Conservation (phyloP, 2,888 invertebrate species). For the Mimas tiliae region DNA sequence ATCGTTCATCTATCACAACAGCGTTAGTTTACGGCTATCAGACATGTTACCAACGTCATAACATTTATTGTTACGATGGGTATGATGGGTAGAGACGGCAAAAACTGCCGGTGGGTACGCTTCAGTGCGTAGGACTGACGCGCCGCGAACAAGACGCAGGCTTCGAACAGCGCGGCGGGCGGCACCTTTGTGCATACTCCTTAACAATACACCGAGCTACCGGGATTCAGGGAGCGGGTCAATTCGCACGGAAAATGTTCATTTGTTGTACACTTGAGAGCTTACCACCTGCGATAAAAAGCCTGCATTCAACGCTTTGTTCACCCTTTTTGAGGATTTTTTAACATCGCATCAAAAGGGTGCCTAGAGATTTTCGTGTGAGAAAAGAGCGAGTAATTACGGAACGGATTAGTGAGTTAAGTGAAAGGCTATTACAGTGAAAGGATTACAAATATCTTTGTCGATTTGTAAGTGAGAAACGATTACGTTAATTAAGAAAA, state of each 20-base stretch:
- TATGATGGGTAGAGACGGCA: constrained; percentile 60
- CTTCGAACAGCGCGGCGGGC: constrained; percentile 46
- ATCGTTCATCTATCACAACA: constrained; percentile 53
- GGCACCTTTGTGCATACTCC: constrained; percentile 63
- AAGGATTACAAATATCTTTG: constrained; percentile 55
- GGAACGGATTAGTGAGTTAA: constrained; percentile 55
- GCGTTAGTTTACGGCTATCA: constrained; percentile 47
- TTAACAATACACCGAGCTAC: constrained; percentile 63
- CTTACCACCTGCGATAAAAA: constrained; percentile 78
- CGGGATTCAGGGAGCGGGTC: constrained; percentile 48
- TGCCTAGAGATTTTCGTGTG: constrained; percentile 43
- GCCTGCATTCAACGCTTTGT: constrained; percentile 51
- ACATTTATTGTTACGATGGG: constrained; percentile 65
- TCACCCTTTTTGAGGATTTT: constrained; percentile 65
- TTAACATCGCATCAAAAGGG: constrained; percentile 53
- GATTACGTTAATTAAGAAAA: constrained; percentile 31
- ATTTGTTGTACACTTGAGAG: constrained; percentile 76
- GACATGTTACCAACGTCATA: constrained; percentile 59
- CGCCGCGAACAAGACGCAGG: constrained; percentile 33
- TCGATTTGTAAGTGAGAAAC: constrained; percentile 51
- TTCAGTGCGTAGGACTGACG: constrained; percentile 48
- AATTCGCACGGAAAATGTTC: constrained; percentile 67
- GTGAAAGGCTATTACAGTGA: constrained; percentile 56
- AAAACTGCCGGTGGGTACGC: constrained; percentile 56
- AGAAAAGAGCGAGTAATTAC: constrained; percentile 56